phyloP scores from a whole-genome alignment of 2,797 vertebrate species.

The Australoheros facetus region DNA sequence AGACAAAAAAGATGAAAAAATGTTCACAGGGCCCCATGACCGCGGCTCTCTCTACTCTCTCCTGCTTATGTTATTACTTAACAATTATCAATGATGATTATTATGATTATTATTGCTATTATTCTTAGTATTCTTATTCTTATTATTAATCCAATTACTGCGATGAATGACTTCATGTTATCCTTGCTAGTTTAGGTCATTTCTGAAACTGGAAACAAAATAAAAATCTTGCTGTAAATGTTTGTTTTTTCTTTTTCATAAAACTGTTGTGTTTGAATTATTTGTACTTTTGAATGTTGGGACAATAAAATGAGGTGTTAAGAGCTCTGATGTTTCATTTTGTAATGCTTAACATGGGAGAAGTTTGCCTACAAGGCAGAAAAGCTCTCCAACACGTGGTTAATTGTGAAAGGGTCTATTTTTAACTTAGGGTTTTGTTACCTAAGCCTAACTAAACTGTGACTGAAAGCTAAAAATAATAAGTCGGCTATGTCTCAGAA shows the following conservation, averaged over 20 bases:
- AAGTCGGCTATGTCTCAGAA: not conserved
- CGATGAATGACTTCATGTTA: slow-evolving; percentile 99
- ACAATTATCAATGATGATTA: slow-evolving; percentile 87
- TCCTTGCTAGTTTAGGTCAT: slow-evolving; percentile 99
- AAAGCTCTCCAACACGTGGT: accelerated
- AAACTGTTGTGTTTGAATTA: slow-evolving; percentile 99
- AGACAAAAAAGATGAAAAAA: slow-evolving; percentile 89
- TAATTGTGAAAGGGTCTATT: not conserved
- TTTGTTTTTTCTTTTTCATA: slow-evolving; percentile 95
- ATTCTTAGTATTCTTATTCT: slow-evolving; percentile 89
- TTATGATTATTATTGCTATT: slow-evolving; percentile 87
- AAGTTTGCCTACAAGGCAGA: not conserved
- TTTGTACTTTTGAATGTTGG: slow-evolving; percentile 99
- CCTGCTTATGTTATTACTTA: slow-evolving; percentile 94
- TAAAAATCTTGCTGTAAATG: slow-evolving; percentile 97
- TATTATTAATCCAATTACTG: slow-evolving; percentile 91
- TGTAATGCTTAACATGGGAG: slow-evolving; percentile 34
- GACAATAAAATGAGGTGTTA: slow-evolving; percentile 99
- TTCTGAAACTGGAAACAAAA: slow-evolving; percentile 97
- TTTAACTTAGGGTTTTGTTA: not conserved
- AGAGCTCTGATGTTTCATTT: slow-evolving; percentile 88
- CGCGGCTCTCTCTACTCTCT: slow-evolving; percentile 88
- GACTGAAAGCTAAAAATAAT: not conserved
- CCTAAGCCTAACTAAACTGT: not conserved
- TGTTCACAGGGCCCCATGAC: slow-evolving; percentile 91